phyloP scores from a whole-genome alignment of 2,113 vertebrate species.

The Zosterops borbonicus region DNA sequence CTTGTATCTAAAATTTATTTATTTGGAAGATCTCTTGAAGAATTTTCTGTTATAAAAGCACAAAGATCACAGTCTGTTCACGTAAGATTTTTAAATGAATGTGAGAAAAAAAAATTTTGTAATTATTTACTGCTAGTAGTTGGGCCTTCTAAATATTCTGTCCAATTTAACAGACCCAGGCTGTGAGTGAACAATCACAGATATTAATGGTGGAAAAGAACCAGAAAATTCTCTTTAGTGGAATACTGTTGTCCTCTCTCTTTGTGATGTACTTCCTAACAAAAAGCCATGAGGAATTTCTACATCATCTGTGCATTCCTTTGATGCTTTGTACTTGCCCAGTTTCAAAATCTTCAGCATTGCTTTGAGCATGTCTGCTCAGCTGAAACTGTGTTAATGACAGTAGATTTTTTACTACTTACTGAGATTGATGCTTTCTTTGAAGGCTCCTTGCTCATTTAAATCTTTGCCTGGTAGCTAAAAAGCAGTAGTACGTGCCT shows the following conservation, averaged over 20 bases:
- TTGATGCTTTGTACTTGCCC: background rate
- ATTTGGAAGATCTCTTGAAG: background rate
- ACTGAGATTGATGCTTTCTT: background rate
- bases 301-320: background rate
- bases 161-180: background rate
- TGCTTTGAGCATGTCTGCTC: background rate
- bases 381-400: background rate
- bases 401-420: background rate
- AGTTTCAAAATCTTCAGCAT: background rate
- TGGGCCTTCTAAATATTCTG: background rate
- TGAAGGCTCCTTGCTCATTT: constrained; percentile 38
- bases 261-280: background rate
- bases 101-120: background rate
- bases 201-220: background rate
- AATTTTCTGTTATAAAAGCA: background rate
- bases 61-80: background rate
- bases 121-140: background rate
- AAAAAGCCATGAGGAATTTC: background rate
- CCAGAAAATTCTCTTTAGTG: background rate
- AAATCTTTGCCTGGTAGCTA: constrained; percentile 10
- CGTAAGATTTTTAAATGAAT: background rate
- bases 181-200: background rate
- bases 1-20: background rate
- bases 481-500: background rate
- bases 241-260: background rate